Percentiles rank a stretch among this genome's conserved stretches.
Evolutionary conservation across 2,113 vertebrate genomes (phyloP).

Genomic region (Geococcyx californianus): DNA sequence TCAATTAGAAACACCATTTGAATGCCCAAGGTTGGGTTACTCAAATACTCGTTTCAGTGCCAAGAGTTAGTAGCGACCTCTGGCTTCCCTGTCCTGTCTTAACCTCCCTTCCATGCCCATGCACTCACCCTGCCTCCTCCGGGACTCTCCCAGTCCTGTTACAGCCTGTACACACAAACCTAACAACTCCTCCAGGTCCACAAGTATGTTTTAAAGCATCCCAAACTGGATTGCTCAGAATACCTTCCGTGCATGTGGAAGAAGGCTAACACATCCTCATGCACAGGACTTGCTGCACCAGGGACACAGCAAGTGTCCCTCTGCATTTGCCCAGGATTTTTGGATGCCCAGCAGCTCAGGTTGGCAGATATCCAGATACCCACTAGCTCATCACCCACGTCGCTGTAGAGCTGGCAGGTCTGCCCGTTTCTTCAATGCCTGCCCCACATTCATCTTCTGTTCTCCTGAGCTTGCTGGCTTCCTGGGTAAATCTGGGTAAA

Average conservation of each 20-base stretch:
- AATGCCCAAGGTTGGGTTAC: not conserved
- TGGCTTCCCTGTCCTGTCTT: not conserved
- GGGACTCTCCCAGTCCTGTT: not conserved
- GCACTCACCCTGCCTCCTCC: not conserved
- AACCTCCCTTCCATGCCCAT: not conserved
- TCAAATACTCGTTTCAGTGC: not conserved
- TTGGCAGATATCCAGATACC: not conserved
- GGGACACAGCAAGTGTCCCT: not conserved
- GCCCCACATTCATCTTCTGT: not conserved
- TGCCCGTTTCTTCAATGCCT: fast-evolving
- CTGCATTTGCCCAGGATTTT: not conserved
- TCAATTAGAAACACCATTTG: not conserved
- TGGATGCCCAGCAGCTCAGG: not conserved
- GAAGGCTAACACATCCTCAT: not conserved
- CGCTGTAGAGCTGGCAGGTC: constrained; percentile 4
- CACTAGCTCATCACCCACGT: fast-evolving
- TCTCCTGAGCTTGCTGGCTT: not conserved
- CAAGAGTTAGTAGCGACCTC: not conserved
- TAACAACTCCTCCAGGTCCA: not conserved
- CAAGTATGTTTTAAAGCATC: not conserved
- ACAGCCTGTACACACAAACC: not conserved
- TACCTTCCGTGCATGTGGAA: not conserved
- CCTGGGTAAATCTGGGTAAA: constrained; percentile 46
- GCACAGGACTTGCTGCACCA: fast-evolving
- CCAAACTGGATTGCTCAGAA: not conserved